These are phyloP conservation scores for Drosophila orena DNA, from an alignment of 1,140 invertebrate species.

Conservation along the genomic window DNA sequence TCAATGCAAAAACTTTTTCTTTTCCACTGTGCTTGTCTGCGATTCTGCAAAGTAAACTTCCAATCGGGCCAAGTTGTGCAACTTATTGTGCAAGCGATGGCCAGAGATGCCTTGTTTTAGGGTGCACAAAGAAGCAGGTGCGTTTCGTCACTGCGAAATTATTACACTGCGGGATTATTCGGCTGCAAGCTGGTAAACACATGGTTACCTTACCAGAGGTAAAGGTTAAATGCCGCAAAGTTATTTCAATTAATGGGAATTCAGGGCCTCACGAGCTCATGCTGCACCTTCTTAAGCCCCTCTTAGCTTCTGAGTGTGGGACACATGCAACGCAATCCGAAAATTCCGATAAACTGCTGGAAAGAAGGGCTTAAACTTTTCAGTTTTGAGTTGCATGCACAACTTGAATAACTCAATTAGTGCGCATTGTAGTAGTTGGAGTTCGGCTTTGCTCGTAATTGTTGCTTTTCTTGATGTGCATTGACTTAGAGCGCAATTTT, in stretches of 20 bases:
- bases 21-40: not conserved
- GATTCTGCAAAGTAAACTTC: conserved; percentile 41
- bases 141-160: conserved; percentile 8
- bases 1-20: conserved; percentile 57
- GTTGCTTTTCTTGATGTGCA: conserved; percentile 40
- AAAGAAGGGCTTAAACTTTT: conserved; percentile 14
- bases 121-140: conserved; percentile 1
- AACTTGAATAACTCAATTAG: conserved; percentile 74
- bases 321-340: not conserved
- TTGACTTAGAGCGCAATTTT: conserved; percentile 64
- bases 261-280: not conserved
- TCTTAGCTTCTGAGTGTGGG: too few relatives aligned
- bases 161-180: too few relatives aligned
- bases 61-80: conserved; percentile 58
- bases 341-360: conserved; percentile 34
- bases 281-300: not conserved
- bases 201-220: not conserved
- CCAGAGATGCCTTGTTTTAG: not conserved
- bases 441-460: conserved; percentile 26
- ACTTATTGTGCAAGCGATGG: conserved; percentile 37
- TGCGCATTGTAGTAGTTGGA: conserved; percentile 38
- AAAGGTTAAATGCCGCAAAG: too few relatives aligned
- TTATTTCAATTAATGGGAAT: not conserved
- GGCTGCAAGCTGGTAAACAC: too few relatives aligned
- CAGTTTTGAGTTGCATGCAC: conserved; percentile 33